Evolutionary conservation across 2,797 vertebrate species (phyloP).

Genomic region (Lagodon rhomboides): DNA sequence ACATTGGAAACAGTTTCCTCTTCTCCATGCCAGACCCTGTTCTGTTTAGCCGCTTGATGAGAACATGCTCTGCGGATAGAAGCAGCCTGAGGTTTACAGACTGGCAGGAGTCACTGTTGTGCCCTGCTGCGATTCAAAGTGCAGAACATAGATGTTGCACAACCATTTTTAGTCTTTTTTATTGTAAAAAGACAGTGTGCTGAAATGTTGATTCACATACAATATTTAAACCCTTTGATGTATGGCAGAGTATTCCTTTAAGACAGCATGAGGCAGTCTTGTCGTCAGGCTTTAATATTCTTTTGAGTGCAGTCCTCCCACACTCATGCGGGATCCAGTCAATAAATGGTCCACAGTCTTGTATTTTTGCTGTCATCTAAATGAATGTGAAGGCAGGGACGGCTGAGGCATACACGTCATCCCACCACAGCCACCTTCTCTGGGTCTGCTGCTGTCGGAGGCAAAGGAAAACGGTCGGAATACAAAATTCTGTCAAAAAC

Average conservation of each 20-base stretch:
- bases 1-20: neutral
- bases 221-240: neutral
- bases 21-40: neutral
- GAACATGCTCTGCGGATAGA: too few species aligned
- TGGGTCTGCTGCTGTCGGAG: neutral
- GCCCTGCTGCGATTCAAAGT: neutral
- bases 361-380: neutral
- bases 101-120: neutral
- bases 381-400: neutral
- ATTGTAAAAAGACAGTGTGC: neutral
- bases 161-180: neutral
- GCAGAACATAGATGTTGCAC: neutral
- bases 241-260: neutral
- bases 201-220: neutral
- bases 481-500: neutral
- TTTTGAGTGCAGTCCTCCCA: neutral
- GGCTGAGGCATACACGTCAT: neutral
- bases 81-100: neutral
- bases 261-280: neutral
- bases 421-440: neutral
- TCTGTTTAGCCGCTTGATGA: neutral
- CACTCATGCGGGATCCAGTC: neutral
- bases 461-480: neutral
- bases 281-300: slow-evolving; percentile 3
- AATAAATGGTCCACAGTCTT: neutral